Evolutionary conservation across 2,113 vertebrate species (phyloP).

Genomic region (Probosciger aterrimus): DNA sequence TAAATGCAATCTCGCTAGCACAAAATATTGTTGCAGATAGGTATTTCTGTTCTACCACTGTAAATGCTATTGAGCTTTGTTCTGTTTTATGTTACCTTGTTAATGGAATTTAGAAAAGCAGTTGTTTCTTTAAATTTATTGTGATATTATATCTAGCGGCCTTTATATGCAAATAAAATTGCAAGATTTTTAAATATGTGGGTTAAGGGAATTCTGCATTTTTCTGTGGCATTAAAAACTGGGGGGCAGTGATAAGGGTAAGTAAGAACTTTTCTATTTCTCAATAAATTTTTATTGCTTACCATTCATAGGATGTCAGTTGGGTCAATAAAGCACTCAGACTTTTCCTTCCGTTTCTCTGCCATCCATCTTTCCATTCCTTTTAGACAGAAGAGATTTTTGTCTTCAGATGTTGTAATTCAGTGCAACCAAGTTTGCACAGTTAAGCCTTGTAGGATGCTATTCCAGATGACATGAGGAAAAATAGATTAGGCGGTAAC

Average conservation of each 20-base stretch:
- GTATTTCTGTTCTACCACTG: slow-evolving; percentile 89
- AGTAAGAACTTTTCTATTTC: slow-evolving; percentile 33
- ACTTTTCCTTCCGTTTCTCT: neutral
- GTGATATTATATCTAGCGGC: slow-evolving; percentile 99
- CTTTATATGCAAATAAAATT: slow-evolving; percentile 99
- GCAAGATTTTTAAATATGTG: slow-evolving; percentile 93
- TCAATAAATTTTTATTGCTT: slow-evolving; percentile 21
- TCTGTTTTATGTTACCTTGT: slow-evolving; percentile 89
- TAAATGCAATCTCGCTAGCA: slow-evolving; percentile 99
- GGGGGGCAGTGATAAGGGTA: neutral
- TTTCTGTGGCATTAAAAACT: neutral
- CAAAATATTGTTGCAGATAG: slow-evolving; percentile 93
- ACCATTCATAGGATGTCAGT: neutral
- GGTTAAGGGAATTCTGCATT: slow-evolving; percentile 18
- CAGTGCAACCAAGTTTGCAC: neutral
- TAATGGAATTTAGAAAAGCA: slow-evolving; percentile 90
- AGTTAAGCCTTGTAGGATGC: neutral
- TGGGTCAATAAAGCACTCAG: slow-evolving; percentile 4
- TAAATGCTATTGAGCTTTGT: slow-evolving; percentile 89
- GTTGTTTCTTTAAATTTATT: slow-evolving; percentile 93
- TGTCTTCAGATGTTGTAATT: neutral
- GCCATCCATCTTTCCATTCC: neutral
- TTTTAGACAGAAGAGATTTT: neutral
- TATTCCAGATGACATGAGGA: rapidly evolving
- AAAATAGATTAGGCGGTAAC: neutral